phyloP scores from a whole-genome alignment of 2,888 invertebrate species.

The Ochropacha duplaris region DNA sequence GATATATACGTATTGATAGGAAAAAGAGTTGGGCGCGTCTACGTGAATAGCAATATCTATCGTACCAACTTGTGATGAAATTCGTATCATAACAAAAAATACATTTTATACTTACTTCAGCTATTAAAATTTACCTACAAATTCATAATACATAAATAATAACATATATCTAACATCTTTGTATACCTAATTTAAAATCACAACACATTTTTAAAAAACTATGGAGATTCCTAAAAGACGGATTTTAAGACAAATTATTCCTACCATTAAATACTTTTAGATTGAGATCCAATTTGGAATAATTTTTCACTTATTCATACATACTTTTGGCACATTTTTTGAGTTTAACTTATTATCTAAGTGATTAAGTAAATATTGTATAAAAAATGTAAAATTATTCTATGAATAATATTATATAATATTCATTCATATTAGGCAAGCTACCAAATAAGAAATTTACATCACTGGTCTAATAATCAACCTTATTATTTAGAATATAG shows the following conservation, averaged over 20 bases:
- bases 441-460: not conserved
- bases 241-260: not conserved
- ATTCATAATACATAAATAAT: not conserved
- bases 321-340: not conserved
- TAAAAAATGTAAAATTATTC: too few species aligned
- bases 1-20: too few species aligned
- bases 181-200: not conserved
- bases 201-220: not conserved
- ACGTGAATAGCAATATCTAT: too few species aligned
- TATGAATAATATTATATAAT: not conserved
- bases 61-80: too few species aligned
- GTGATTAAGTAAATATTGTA: not conserved
- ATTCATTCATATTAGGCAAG: not conserved
- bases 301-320: not conserved
- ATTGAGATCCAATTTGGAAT: not conserved
- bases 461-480: not conserved
- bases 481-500: not conserved
- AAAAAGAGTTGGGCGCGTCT: too few species aligned
- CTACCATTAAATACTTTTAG: not conserved
- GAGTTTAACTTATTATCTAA: not conserved
- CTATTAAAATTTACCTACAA: not conserved
- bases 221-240: not conserved
- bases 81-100: too few species aligned
- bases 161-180: not conserved
- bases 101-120: too few species aligned